Conservation (phyloP, 2,888 invertebrate genomes). For the Itoplectis maculator region DNA sequence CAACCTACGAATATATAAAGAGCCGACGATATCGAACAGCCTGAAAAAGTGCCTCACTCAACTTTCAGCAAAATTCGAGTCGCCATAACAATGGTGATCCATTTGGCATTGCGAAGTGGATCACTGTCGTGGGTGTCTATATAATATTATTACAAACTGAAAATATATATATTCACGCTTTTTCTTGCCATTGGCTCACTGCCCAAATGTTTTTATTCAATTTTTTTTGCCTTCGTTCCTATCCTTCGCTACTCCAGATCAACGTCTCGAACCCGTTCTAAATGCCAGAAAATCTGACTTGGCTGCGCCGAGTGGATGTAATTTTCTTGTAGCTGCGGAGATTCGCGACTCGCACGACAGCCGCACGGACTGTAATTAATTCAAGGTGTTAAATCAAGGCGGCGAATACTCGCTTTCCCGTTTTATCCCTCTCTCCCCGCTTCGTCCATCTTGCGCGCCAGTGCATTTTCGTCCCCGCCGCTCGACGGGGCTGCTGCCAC, state of each 20-base stretch:
- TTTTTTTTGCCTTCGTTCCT: not conserved
- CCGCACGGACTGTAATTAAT: constrained; percentile 81
- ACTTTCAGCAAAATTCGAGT: not conserved
- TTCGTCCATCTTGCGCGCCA: constrained; percentile 8
- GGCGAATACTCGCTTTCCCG: constrained; percentile 74
- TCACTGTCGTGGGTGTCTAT: not conserved
- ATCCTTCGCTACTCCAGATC: not conserved
- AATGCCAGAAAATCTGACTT: constrained; percentile 51
- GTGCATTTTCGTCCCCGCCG: not conserved
- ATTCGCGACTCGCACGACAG: constrained; percentile 62
- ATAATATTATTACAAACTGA: not conserved
- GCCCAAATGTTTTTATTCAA: not conserved
- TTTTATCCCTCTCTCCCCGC: constrained; percentile 1
- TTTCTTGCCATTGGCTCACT: not conserved
- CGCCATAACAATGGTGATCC: no score
- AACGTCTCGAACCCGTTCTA: constrained; percentile 19
- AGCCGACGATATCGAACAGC: constrained; percentile 18
- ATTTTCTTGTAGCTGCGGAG: constrained; percentile 48
- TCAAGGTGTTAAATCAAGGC: constrained; percentile 82
- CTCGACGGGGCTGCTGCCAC: not conserved
- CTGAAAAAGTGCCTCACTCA: not conserved
- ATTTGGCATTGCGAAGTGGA: not conserved
- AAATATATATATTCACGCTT: not conserved
- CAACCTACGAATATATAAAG: not conserved
- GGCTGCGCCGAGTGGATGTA: constrained; percentile 25